Evolutionary conservation across 2,888 invertebrate genomes (phyloP).

Genomic region (Sphaerophoria taeniata): DNA sequence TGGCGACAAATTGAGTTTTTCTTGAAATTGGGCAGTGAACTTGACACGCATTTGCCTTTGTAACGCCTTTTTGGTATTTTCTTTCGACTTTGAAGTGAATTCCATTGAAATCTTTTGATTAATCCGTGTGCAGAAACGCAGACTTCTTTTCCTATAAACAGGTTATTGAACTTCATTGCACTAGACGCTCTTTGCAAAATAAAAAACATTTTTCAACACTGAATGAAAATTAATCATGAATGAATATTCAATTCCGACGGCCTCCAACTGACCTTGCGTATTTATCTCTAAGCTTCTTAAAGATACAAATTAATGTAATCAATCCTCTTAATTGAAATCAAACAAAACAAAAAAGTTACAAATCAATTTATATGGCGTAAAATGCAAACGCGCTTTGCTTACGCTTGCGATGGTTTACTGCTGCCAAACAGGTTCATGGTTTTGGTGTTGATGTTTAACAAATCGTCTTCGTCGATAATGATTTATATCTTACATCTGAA

Average conservation of each 20-base stretch:
- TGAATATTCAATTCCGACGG: background rate
- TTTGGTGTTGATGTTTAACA: conserved; percentile 29
- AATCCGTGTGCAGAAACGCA: too few relatives aligned
- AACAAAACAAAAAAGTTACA: background rate
- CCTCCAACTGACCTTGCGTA: conserved; percentile 2
- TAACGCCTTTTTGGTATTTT: too few relatives aligned
- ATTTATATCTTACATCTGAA: conserved; percentile 25
- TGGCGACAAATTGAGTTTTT: conserved; percentile 24
- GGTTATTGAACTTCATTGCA: conserved; percentile 14
- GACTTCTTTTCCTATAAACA: background rate
- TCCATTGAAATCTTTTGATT: too few relatives aligned
- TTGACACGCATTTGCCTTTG: conserved; percentile 58
- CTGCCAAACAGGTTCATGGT: conserved; percentile 11
- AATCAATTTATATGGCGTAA: conserved; percentile 32
- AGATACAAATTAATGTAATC: conserved; percentile 15
- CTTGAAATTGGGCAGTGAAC: conserved; percentile 60
- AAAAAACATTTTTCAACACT: background rate
- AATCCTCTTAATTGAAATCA: conserved; percentile 6
- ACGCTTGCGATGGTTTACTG: background rate
- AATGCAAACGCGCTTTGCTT: conserved; percentile 11
- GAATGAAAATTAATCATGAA: background rate
- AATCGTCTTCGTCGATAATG: conserved; percentile 11
- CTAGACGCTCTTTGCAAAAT: background rate
- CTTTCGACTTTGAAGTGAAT: too few relatives aligned
- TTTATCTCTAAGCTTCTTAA: background rate